phyloP scores from a whole-genome alignment of 2,888 invertebrate genomes.

The Latrodectus hesperus region DNA sequence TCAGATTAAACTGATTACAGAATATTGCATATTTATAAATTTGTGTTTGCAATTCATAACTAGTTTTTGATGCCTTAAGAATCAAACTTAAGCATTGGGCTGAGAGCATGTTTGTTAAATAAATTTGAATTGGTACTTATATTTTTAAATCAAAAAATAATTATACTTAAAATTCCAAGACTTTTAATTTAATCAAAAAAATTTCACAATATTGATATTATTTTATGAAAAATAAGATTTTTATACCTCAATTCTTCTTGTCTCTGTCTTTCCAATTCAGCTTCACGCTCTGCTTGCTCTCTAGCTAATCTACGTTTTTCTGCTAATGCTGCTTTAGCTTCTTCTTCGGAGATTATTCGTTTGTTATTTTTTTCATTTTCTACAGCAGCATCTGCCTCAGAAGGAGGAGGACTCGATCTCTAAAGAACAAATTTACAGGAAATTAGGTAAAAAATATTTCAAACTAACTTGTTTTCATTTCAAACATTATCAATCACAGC shows the following conservation, averaged over 20 bases:
- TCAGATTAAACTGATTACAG: background rate
- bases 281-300: conserved; percentile 93
- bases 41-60: background rate
- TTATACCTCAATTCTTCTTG: conserved; percentile 73
- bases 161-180: too few relatives aligned
- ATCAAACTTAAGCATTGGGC: too few relatives aligned
- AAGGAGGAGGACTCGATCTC: conserved; percentile 16
- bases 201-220: too few relatives aligned
- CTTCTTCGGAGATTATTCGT: conserved; percentile 85
- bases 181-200: too few relatives aligned
- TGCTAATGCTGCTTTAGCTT: conserved; percentile 94
- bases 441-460: too few relatives aligned
- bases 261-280: conserved; percentile 85
- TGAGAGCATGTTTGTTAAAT: too few relatives aligned
- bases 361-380: conserved; percentile 60
- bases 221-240: too few relatives aligned
- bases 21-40: background rate
- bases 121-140: too few relatives aligned
- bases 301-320: conserved; percentile 89
- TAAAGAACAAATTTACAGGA: background rate
- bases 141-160: too few relatives aligned
- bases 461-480: too few relatives aligned
- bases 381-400: conserved; percentile 11
- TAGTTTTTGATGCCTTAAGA: background rate
- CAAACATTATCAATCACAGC: too few relatives aligned